Evolutionary conservation across 1,140 invertebrate species (phyloP).

Genomic region (Akabosia matsudoensis): DNA sequence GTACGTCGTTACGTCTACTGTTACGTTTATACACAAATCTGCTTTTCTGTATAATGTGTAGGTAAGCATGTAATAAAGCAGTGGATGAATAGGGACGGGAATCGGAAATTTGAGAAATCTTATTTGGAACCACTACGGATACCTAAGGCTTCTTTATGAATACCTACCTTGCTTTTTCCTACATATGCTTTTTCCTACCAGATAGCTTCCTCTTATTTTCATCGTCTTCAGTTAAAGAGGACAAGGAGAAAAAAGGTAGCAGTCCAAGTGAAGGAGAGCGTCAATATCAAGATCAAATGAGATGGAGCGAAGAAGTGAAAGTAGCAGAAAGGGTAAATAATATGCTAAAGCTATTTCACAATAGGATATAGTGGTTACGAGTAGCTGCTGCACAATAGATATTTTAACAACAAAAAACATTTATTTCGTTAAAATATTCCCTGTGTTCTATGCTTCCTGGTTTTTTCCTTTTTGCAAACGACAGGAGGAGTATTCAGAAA

Average conservation of each 20-base stretch:
- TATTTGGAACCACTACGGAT: not conserved
- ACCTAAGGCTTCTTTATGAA: not conserved
- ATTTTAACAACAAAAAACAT: not conserved
- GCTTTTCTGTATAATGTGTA: not conserved
- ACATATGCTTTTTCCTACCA: not conserved
- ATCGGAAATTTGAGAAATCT: conserved; percentile 20
- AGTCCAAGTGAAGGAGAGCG: too few relatives aligned
- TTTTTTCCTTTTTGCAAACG: not conserved
- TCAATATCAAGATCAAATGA: conserved; percentile 11
- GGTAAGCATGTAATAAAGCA: not conserved
- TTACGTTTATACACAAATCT: not conserved
- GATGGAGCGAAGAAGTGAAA: conserved; percentile 11
- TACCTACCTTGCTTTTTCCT: not conserved
- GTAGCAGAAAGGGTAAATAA: not conserved
- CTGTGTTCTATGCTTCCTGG: not conserved
- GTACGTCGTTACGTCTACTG: not conserved
- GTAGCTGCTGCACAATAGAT: conserved; percentile 2
- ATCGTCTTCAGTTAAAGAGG: too few relatives aligned
- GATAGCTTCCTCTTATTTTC: not conserved
- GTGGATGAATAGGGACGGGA: not conserved
- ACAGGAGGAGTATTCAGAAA: not conserved
- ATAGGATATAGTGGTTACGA: not conserved
- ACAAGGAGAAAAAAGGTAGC: too few relatives aligned
- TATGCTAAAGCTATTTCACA: not conserved
- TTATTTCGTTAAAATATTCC: conserved; percentile 10